A percentile compares a stretch with the other conserved stretches of the same genome.
These are phyloP conservation scores for Neotoxoptera formosana DNA, from an alignment of 1,140 invertebrate genomes.

Conservation along the genomic window DNA sequence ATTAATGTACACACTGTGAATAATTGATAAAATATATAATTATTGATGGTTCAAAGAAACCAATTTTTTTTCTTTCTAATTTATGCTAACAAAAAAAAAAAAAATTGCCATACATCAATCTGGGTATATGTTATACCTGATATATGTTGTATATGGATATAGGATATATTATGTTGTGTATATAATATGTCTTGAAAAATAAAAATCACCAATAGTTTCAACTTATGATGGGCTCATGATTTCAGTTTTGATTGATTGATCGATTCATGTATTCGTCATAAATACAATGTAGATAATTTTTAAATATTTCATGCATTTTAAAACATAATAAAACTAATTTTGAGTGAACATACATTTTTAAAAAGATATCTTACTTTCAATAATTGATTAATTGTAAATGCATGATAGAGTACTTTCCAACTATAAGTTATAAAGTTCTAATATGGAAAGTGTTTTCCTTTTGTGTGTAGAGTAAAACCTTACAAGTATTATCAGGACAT, in stretches of 20 bases:
- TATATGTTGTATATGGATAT: no score
- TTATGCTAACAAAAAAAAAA: not conserved
- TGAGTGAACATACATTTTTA: not conserved
- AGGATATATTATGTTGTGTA: no score
- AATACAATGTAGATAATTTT: not conserved
- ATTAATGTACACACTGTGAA: not conserved
- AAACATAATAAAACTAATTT: not conserved
- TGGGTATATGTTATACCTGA: not conserved
- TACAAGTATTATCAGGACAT: not conserved
- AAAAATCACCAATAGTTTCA: not conserved
- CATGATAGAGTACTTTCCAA: not conserved
- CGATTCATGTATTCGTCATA: not conserved
- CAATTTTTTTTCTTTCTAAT: not conserved
- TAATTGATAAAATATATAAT: not conserved
- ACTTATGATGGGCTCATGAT: not conserved
- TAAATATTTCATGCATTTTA: not conserved
- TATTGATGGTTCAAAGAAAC: not conserved
- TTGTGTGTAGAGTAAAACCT: not conserved
- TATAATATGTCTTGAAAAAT: no score
- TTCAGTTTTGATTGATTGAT: not conserved
- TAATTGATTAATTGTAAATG: not conserved
- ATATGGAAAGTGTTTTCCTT: not conserved
- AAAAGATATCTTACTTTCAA: not conserved
- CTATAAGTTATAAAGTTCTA: not conserved
- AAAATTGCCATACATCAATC: no score